Percentiles rank a stretch among this genome's conserved stretches.
These are phyloP conservation scores for Onychomys leucogaster DNA, from an alignment of 2,797 vertebrate genomes.

Conservation along the genomic window DNA sequence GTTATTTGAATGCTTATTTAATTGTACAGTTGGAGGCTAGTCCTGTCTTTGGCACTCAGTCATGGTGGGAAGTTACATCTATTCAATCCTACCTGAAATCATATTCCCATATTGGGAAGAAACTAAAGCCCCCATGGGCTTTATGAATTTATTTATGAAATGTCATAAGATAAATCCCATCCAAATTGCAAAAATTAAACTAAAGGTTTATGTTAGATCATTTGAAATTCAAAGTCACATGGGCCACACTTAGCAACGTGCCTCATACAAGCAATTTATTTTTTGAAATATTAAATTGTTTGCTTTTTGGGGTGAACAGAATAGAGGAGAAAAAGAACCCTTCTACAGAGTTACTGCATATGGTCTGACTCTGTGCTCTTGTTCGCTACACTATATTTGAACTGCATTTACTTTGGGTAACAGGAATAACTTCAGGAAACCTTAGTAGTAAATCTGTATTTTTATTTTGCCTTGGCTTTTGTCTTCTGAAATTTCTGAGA, in stretches of 20 bases:
- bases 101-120: background rate
- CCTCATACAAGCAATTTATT: background rate
- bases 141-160: background rate
- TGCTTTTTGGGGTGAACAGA: background rate
- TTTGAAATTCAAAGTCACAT: slow-evolving; percentile 38
- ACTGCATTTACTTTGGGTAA: slow-evolving; percentile 8
- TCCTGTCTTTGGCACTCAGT: background rate
- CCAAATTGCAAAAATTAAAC: slow-evolving; percentile 23
- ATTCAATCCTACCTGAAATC: slow-evolving; percentile 10
- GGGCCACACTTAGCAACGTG: background rate
- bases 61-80: background rate
- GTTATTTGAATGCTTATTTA: background rate
- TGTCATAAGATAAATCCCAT: background rate
- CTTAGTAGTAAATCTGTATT: background rate
- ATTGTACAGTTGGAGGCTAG: background rate
- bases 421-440: background rate
- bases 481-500: slow-evolving; percentile 14
- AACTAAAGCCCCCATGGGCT: background rate
- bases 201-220: slow-evolving; percentile 9
- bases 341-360: background rate
- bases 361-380: background rate
- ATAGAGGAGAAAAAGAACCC: background rate
- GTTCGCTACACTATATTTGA: background rate
- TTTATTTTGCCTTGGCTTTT: background rate
- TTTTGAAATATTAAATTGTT: slow-evolving; percentile 33